Percentiles rank a stretch among this genome's conserved stretches.
Conservation (phyloP, 2,797 vertebrate genomes). For the Scolopax rusticola region DNA sequence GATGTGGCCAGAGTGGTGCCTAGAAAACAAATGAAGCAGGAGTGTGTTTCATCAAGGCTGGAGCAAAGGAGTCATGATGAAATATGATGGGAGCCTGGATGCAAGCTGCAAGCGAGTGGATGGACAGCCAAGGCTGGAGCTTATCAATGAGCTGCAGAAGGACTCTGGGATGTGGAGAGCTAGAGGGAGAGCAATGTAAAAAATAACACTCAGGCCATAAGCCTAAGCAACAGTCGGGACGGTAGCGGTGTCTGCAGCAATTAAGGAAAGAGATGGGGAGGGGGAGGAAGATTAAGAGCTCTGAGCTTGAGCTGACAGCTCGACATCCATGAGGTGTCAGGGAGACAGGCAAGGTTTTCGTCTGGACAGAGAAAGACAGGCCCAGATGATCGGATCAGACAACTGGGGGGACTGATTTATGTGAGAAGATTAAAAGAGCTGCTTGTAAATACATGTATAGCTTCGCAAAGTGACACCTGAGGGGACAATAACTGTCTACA, state of each 20-base stretch:
- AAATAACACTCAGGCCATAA: background rate
- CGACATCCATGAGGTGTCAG: slow-evolving; percentile 57
- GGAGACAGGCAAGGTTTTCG: slow-evolving; percentile 28
- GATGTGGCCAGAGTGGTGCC: background rate
- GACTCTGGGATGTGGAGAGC: background rate
- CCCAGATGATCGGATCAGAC: slow-evolving; percentile 29
- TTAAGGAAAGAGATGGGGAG: slow-evolving; percentile 21
- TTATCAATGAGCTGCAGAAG: slow-evolving; percentile 6
- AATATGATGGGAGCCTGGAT: background rate
- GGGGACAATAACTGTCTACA: slow-evolving; percentile 66
- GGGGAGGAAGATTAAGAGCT: slow-evolving; percentile 68
- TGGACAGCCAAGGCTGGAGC: background rate
- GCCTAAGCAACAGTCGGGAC: background rate
- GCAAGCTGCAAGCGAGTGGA: background rate
- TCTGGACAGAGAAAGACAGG: slow-evolving; percentile 37
- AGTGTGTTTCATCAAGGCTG: background rate
- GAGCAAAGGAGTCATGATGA: background rate
- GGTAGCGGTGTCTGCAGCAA: background rate
- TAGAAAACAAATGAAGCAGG: background rate
- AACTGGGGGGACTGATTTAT: slow-evolving; percentile 57
- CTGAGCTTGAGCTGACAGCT: slow-evolving; percentile 60
- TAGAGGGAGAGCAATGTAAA: background rate
- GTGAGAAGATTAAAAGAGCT: slow-evolving; percentile 57
- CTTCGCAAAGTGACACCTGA: slow-evolving; percentile 69
- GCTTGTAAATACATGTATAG: slow-evolving; percentile 60